Evolutionary conservation across 2,797 vertebrate species (phyloP), one percentile per base, ranked within the genome.

Genomic region (Capromys pilorides): DNA sequence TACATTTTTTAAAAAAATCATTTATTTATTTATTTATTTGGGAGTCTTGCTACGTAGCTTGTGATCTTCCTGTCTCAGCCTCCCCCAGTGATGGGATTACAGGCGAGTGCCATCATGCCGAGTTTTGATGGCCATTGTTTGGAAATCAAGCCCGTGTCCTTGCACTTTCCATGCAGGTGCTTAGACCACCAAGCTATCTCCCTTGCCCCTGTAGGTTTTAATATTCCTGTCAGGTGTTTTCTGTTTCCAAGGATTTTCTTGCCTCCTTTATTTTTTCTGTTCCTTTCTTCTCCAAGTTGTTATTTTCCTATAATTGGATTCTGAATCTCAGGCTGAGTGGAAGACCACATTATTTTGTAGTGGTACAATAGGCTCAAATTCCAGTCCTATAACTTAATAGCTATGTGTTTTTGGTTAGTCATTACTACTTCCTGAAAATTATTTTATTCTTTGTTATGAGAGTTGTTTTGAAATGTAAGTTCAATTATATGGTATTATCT

Each of bases 371-470:
- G 21, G 31, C 54, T 80, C 61, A 3, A 67, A 57, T 92, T 31
- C 5, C 14, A 88, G 57, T 89, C 61, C 36, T 96, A 2, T 33
- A 84, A 81, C 1, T 89, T 82, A 88, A n/a, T 78, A 77, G 39
- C 41, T 69, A 0, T 82, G 18, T 90, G 13, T 10, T 51, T 90
- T 95, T 75, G 36, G 59, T 36, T 64, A 91, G 64, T 75, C 33
- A 79, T 19, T 86, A 93, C 7, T 78, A 51, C 28, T 80, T 92
- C 62, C 26, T 62, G 69, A 91, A 96, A 92, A 62, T 54, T 1
- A 67, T 91, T 94, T 96, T 88, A 85, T 88, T 33, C 41, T 93
- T 93, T 77, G 79, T 83, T 88, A 33, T 78, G 33, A 69, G 18
- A 24, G 28, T 83, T 86, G 69, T 88, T 94, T 94, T 89, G 54